phyloP scores from a whole-genome alignment of 1,140 invertebrate species.

The Phymorhynchus buccinoides region DNA sequence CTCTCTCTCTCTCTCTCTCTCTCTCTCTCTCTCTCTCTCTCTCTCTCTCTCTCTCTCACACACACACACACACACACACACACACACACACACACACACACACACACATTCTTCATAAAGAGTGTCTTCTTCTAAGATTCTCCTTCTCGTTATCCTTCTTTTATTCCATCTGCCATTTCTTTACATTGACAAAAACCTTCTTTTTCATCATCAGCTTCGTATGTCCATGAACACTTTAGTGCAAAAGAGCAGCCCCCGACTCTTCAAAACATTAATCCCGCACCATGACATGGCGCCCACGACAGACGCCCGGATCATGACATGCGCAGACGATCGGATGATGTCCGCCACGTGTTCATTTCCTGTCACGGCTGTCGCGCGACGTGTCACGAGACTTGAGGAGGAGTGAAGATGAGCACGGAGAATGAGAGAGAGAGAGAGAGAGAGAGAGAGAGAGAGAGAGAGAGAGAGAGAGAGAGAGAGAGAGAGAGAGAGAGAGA shows the following conservation, averaged over 20 bases:
- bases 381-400: not conserved
- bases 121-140: not conserved
- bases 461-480: not conserved
- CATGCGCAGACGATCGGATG: constrained; percentile 16
- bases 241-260: not conserved
- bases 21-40: not conserved
- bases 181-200: too few relatives aligned
- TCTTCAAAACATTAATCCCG: not conserved
- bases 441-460: not conserved
- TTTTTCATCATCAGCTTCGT: not conserved
- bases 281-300: not conserved
- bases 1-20: too few relatives aligned
- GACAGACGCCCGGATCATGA: not conserved
- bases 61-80: too few relatives aligned
- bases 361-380: constrained; percentile 13
- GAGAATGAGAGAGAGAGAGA: not conserved
- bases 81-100: too few relatives aligned
- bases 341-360: constrained; percentile 21
- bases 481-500: not conserved
- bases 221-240: not conserved
- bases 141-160: not conserved
- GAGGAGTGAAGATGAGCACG: not conserved
- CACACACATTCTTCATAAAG: too few relatives aligned
- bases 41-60: not conserved
- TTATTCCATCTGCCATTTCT: not conserved